Evolutionary conservation across 2,113 vertebrate genomes (phyloP).

Genomic region (Pomatorhinus ruficollis): DNA sequence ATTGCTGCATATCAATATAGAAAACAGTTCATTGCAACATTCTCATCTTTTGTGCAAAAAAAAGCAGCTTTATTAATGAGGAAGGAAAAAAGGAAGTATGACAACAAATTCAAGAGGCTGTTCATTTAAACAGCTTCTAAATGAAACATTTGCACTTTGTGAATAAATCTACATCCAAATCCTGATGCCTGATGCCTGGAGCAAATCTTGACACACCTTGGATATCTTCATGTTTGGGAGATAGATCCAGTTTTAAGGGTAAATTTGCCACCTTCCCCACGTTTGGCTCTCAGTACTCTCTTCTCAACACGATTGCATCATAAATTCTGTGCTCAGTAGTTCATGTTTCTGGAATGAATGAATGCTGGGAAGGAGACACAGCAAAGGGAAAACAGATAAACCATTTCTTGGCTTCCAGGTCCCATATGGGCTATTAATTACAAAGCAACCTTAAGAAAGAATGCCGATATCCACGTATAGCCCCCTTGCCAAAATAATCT

Average conservation of each 20-base stretch:
- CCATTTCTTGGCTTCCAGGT: neutral
- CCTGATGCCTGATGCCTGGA: neutral
- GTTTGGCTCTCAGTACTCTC: neutral
- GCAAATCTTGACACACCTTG: neutral
- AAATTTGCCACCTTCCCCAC: neutral
- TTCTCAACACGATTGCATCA: neutral
- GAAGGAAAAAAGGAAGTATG: neutral
- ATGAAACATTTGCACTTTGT: constrained; percentile 1
- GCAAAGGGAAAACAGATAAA: neutral
- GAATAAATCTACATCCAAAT: constrained; percentile 34
- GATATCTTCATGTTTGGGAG: neutral
- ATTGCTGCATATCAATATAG: neutral
- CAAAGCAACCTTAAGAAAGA: neutral
- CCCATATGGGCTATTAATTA: neutral
- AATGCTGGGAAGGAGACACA: neutral
- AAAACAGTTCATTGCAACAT: neutral
- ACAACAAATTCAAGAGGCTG: constrained; percentile 5
- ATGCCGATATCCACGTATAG: fast-evolving
- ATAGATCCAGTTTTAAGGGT: neutral
- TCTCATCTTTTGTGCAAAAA: neutral
- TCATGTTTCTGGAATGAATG: neutral
- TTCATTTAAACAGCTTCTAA: constrained; percentile 14
- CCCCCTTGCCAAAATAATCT: neutral
- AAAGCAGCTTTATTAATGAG: neutral
- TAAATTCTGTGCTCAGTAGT: neutral